Base-by-base conservation (phyloP, 23 tunicate genomes). In the Halocynthia roretzi region DNA sequence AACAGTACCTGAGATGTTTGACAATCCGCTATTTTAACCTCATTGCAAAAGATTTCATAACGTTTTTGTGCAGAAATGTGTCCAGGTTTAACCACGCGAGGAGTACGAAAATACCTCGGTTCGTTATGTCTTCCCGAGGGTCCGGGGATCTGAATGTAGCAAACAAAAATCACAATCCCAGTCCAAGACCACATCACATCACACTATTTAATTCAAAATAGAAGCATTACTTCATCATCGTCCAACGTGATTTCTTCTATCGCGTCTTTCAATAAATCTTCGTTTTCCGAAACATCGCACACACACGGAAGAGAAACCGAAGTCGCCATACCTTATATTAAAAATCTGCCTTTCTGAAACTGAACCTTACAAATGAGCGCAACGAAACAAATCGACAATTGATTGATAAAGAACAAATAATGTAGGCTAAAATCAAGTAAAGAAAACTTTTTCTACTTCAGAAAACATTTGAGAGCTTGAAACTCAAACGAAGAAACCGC, bases 1-100 rank as follows among this genome's bases (percentile, higher is more conserved):
- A 19, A 10, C 76, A 5, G 62, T 64, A 92, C 98, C 83, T 86
- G 87, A n/a, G 83, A 67, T 7, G 98, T 88, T 17, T 79, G 73
- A 72, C 98, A 92, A 52, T 86, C 87, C 53, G 92, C 85, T 15
- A 92, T 83, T 71, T 82, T 86, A 56, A 92, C 82, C 75, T 92
- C 93, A 12, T 86, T 86, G 68, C 91, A 92, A 61, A 76, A 92
- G 48, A 86, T 82, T 67, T 92, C 90, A 76, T 92, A 92, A 8
- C 90, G 73, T 56, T 82, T 85, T 69, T 92, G 87, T 52, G 62
- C 50, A 21, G 78, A 52, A 8, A 50, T 6, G 64, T 52, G 23
- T 0, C 0, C 17, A 8, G 78, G 31, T 54, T 53, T 54, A 8
- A 54, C 64, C 8, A 74, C 20, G 20, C 78, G 14, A 20, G 78